Base-by-base conservation (phyloP, 2,888 invertebrate species). In the Acronicta leporina region DNA sequence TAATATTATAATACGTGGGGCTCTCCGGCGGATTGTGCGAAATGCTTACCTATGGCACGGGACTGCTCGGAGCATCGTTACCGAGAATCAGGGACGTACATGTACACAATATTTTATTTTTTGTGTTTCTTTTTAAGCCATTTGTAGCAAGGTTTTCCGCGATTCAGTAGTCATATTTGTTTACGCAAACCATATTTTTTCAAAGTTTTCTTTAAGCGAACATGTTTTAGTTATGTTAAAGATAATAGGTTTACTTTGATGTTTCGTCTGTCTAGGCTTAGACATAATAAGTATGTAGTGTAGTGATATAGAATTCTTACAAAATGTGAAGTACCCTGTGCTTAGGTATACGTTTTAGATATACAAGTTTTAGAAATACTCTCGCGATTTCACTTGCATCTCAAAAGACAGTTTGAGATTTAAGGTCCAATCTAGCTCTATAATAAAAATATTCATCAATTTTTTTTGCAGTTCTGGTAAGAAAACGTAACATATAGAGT, bases 11-110 rank as follows among this genome's bases (percentile, higher is more conserved):
- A 80, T 75, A 76, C 46, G 57, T 42, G 40, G 50, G 63, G 57
- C 65, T 70, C 63, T 75, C 68, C 57, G 50, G 62, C 65, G 58
- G 68, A 60, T 70, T 73, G 64, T 79, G 68, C 64, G 75, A 75
- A 82, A 80, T 73, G 77, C 73, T 81, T 77, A 76, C 76, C 72
- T 78, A 64, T 76, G 73, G 60, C 63, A 15, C 52, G 57, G 63
- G 63, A 54, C 46, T 51, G 52, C 64, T 67, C 41, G 57, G 16
- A 41, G 45, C 33, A 59, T 55, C 52, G 44, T 63, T 53, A 59
- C 45, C n/a, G 43, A 52, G 14, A 58, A 56, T 58, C 38, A 52
- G 25, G 41, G 8, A 38, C 15, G 42, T 54, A 58, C 4, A 49
- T 58, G n/a, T 46, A 58, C 10, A 40, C 13, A 42, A 54, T 57